Evolutionary conservation across 2,797 vertebrate species (phyloP), one percentile per base, ranked within the genome.

Genomic region (Squalus acanthias): DNA sequence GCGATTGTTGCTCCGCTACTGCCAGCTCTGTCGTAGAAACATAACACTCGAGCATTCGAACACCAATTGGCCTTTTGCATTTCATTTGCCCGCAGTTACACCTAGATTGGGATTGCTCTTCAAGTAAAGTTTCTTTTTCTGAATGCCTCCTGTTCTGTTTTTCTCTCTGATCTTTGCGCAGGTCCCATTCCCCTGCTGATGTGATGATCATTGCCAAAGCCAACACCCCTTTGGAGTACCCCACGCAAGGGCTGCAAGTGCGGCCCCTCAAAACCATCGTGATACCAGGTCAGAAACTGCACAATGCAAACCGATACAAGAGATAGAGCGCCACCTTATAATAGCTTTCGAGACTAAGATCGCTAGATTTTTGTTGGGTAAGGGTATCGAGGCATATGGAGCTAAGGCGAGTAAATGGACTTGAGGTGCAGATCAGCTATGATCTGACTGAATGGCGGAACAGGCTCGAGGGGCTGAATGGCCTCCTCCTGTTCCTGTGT

Each of bases 121-220:
- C 6, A 12, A 29, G 9, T 24, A 26, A 88, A 13, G 22, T 29
- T 46, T 39, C 13, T 57, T 60, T 69, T 93, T 10, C 33, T n/a
- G 67, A 72, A 10, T 10, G 65, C 39, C 67, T 93, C 91, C 22
- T 29, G 1, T 29, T 89, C 50, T 89, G 39, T 89, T 53, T 72
- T 9, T 53, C 24, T 57, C 50, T 74, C 26, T 33, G 67, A 26
- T 95, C 8, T 95, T 33, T 95, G 46, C 7, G 2, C 69, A 95
- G 94, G 50, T 74, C 70, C 50, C 94, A 95, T 33, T 74, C 94
- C 13, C 70, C 94, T 29, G 94, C 94, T 13, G 94, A 95, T 53
- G 50, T 76, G 24, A 29, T 95, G 70, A 95, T 95, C 94, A 74
- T 95, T 33, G 94, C 94, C 22, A 95, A 95, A 74, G 69, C 94